phyloP scores from a whole-genome alignment of 2,113 vertebrate species.

The Bubalus kerabau region DNA sequence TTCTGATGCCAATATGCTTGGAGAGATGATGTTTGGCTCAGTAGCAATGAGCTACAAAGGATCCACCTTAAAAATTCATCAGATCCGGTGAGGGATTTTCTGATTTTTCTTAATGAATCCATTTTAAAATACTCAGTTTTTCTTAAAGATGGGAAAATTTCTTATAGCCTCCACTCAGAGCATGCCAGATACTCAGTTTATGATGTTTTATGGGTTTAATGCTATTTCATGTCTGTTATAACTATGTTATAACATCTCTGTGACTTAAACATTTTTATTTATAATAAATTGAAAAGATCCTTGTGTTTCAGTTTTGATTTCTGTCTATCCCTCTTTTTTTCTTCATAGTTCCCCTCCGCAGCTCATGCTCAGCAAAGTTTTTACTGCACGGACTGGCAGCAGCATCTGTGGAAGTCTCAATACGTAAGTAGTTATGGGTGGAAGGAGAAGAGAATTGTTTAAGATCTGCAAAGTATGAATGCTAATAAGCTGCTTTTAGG shows the following conservation, averaged over 20 bases:
- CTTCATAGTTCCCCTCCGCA: constrained; percentile 92
- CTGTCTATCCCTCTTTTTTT: background rate
- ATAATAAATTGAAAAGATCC: background rate
- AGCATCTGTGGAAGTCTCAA: constrained; percentile 97
- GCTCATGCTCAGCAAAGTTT: constrained; percentile 99
- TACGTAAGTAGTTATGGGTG: constrained; percentile 86
- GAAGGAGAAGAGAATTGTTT: background rate
- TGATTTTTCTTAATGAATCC: background rate
- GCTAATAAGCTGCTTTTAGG: background rate
- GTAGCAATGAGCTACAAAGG: constrained; percentile 99
- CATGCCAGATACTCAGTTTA: background rate
- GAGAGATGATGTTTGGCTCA: constrained; percentile 99
- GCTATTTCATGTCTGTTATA: background rate
- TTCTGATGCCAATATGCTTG: constrained; percentile 97
- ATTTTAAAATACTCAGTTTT: background rate
- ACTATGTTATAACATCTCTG: background rate
- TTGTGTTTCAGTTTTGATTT: constrained; percentile 16
- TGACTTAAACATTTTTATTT: constrained; percentile 7
- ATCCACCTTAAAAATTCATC: constrained; percentile 97
- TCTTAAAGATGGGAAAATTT: constrained; percentile 26
- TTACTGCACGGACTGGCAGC: constrained; percentile 95
- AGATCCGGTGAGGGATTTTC: constrained; percentile 88
- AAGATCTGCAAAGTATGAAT: background rate
- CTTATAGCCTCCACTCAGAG: background rate
- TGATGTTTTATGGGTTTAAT: background rate